Evolutionary conservation across 1,140 invertebrate genomes (phyloP), one percentile per base, ranked within the genome.

Genomic region (Pantala flavescens): DNA sequence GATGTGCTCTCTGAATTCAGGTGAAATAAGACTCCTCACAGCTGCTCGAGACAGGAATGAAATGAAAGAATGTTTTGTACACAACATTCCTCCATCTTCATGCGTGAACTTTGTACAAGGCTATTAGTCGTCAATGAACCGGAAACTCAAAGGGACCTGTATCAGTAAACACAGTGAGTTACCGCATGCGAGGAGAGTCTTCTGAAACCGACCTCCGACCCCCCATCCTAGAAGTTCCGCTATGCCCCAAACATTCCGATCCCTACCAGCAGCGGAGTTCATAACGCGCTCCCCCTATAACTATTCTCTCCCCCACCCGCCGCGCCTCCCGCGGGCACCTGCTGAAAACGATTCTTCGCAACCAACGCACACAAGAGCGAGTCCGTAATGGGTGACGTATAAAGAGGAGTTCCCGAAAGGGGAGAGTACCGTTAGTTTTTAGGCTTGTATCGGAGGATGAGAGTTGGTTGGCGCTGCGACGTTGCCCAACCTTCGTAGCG

Each of bases 391-490:
- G 49, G 49, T 63, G 49, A 63, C 49, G 49, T 63, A 21, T 63
- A 19, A 63, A 14, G 12, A 63, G 49, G 12, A 19, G 49, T 16
- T 63, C n/a, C 49, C 49, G 49, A 63, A 63, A 63, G 49, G 49
- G 49, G 49, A 63, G 16, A 12, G 49, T 63, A 63, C 49, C 49
- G 49, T 63, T 63, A 63, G 49, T 63, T 63, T 63, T 63, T 63
- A 63, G n/a, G 49, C n/a, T 63, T 16, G 49, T 21, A 21, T 12
- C 16, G 16, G 49, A 21, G 49, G 49, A 63, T 16, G 49, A 16
- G 49, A 21, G 49, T 21, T 19, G 49, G 49, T 63, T 63, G 49
- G n/a, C 14, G 28, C 28, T 36, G 49, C 49, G 49, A 63, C 49
- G 49, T 63, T 63, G 49, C 49, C 49, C n/a, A 19, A 36, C 28